Base-by-base conservation (phyloP, 2,113 vertebrate species). In the Syrrhaptes paradoxus region DNA sequence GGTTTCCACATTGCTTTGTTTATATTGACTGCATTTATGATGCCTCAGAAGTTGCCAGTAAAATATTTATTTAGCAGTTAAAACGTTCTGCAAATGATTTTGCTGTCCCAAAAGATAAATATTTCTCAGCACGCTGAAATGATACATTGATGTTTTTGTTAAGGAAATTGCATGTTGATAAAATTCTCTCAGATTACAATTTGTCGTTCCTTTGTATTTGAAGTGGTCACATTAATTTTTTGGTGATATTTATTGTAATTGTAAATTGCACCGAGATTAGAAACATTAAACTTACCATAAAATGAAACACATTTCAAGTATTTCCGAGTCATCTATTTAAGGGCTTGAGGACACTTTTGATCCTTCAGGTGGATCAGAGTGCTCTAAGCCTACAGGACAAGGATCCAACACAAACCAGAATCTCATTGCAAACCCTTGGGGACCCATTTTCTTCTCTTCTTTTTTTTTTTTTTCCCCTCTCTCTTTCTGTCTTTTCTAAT, bases 11-110 rank as follows among this genome's bases (percentile, higher is more conserved):
- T 97, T 93, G 92, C 93, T 94, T 95, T 98, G 97, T 98, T 98
- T 98, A 98, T 97, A 97, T 97, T 97, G 97, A 98, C 96, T 95
- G 90, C 96, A 97, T 97, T 98, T 98, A 96, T 97, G 96, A 97
- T 96, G 97, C 95, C 95, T 97, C 96, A 97, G 96, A 97, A 97
- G 97, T 97, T 97, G 95, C 97, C 97, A 98, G 96, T 97, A 96
- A 97, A 97, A 97, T 98, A 97, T 98, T 98, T 98, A 97, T 97
- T 98, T 98, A 97, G 96, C 96, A 96, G 96, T 97, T 97, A 97
- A 96, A 97, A 97, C 3, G 15, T 96, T 97, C 97, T 98, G 97
- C 97, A 98, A 98, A 98, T 97, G 97, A 98, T 98, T 98, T 98
- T 97, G 95, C 96, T 96, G 97, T 97, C 97, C 96, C 96, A 81